phyloP scores from a whole-genome alignment of 2,888 invertebrate genomes.

The Nowickia ferox region DNA sequence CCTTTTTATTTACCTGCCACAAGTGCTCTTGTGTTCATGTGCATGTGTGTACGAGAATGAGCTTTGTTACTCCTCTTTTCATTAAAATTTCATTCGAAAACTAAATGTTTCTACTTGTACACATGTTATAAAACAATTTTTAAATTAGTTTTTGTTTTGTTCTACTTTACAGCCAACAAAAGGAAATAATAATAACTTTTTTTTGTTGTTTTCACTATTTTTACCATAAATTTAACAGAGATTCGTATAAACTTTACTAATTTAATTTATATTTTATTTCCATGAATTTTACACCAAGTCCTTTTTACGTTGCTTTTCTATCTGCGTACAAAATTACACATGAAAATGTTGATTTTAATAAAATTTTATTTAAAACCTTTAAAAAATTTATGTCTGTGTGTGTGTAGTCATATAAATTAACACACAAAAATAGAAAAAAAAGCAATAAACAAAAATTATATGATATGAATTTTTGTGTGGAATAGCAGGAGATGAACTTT shows the following conservation, averaged over 20 bases:
- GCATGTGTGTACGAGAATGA: no score
- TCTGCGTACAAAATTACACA: constrained; percentile 16
- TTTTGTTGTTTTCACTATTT: constrained; percentile 10
- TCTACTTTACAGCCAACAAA: constrained; percentile 26
- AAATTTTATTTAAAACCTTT: constrained; percentile 35
- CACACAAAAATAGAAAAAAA: background rate
- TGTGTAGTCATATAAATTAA: background rate
- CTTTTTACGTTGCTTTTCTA: background rate
- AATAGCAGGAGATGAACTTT: constrained; percentile 4
- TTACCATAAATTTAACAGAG: background rate
- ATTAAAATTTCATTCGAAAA: constrained; percentile 70
- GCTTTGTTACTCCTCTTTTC: constrained; percentile 42
- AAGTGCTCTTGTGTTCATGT: background rate
- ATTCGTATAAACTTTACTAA: constrained; percentile 43
- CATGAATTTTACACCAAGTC: background rate
- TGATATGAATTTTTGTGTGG: background rate
- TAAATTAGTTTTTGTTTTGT: constrained; percentile 67
- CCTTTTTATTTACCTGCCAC: constrained; percentile 29
- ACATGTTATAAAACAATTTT: constrained; percentile 68
- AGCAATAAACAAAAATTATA: background rate
- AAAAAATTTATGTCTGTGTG: background rate
- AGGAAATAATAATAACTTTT: constrained; percentile 9
- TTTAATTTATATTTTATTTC: constrained; percentile 42
- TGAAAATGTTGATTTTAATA: constrained; percentile 54
- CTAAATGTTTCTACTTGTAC: constrained; percentile 57